Base-by-base conservation (phyloP, 2,113 vertebrate genomes). In the Thunnus maccoyii region DNA sequence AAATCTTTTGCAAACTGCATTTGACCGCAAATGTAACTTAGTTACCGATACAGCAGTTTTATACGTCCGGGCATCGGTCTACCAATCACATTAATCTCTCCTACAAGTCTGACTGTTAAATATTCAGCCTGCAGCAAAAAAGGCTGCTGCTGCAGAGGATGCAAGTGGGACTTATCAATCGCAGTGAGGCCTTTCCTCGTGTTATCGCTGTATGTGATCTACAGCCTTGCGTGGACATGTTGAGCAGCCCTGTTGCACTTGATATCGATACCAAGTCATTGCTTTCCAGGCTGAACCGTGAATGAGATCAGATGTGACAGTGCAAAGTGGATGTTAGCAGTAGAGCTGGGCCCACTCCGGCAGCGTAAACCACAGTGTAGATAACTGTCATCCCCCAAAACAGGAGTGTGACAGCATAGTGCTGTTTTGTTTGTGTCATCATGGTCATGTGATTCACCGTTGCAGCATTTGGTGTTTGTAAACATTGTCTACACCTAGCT, bases 111-210 rank as follows among this genome's bases (percentile, higher is more conserved):
- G 13, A 70, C 50, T 3, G 63, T 14, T 16, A 25, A 76, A 69
- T 46, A 56, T 16, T 47, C 7, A 74, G 41, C 71, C 70, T 77
- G 86, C 78, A 65, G 80, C 17, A 67, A 62, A 78, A 46, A 44
- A 30, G 27, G 27, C 27, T 30, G 32, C 82, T 66, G 80, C 77
- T 82, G 90, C 84, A 79, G 74, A 80, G 64, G 79, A 78, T 80
- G 72, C 20, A 55, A 58, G 52, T 48, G 51, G 50, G 84, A 84
- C 76, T 85, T 83, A 76, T 66, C 51, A 60, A 48, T 48, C 47
- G 50, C 63, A 9, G n/a, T 46, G 66, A 88, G 90, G 91, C 90
- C 92, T 86, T 15, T 76, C 54, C 66, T 74, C 41, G 51, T 83
- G 80, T 77, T 86, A 80, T 83, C 76, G 47, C 69, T n/a, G 36